Evolutionary conservation across 2,888 invertebrate genomes (phyloP).

Genomic region (Helobdella robusta): DNA sequence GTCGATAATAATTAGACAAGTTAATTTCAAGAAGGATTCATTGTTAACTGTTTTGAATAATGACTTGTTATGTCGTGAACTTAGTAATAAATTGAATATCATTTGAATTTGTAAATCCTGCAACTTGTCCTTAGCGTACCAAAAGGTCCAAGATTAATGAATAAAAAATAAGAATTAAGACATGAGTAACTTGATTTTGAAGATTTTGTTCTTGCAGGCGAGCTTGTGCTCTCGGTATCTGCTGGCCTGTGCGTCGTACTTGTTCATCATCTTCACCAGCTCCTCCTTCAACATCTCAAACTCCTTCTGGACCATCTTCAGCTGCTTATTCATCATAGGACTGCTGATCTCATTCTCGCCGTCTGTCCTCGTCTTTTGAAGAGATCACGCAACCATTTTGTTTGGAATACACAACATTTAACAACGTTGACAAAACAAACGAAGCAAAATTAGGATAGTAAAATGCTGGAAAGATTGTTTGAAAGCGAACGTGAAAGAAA

Average conservation of each 20-base stretch:
- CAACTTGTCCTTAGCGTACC: no score
- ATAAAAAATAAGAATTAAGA: constrained; percentile 10
- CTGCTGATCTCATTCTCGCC: no score
- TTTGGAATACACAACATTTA: no score
- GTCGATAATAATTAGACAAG: no score
- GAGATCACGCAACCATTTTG: no score
- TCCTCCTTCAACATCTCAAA: constrained; percentile 23
- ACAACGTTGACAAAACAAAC: no score
- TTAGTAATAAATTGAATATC: background rate
- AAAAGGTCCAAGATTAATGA: no score
- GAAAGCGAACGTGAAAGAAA: no score
- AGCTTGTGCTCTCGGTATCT: constrained; percentile 28
- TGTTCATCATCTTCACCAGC: constrained; percentile 25
- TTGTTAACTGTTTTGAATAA: background rate
- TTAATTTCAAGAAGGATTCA: no score
- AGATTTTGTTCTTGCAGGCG: constrained; percentile 26
- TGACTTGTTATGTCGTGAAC: background rate
- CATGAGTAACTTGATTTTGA: constrained; percentile 27
- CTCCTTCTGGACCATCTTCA: constrained; percentile 13
- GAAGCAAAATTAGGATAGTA: no score
- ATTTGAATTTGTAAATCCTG: background rate
- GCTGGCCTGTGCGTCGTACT: constrained; percentile 25
- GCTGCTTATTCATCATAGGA: background rate
- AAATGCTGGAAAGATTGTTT: no score
- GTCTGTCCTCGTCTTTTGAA: no score